Conservation (phyloP, 2,113 vertebrate species). For the Chrysemys picta region DNA sequence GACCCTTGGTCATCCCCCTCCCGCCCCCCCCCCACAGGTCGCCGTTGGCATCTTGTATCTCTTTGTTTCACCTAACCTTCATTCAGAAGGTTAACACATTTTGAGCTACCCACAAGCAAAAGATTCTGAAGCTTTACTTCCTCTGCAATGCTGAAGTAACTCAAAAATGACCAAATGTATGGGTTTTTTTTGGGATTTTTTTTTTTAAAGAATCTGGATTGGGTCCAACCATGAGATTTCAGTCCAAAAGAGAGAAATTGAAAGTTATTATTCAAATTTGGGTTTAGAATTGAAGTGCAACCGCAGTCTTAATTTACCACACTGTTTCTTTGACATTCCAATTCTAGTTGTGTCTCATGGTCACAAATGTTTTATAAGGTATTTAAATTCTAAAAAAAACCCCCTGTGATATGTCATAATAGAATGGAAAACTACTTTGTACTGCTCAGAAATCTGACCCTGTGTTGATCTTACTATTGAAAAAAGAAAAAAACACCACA, state of each 20-base stretch:
- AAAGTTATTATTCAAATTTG: neutral
- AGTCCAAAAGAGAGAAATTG: neutral
- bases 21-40: accelerated
- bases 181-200: too few species aligned
- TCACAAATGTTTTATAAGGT: neutral
- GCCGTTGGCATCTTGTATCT: neutral
- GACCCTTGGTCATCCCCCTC: too few species aligned
- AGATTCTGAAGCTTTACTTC: neutral
- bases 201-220: neutral
- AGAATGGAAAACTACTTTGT: neutral
- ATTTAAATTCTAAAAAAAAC: neutral
- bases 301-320: neutral
- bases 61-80: neutral
- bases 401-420: neutral
- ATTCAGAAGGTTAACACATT: neutral
- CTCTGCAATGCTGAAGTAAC: neutral
- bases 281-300: neutral
- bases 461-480: neutral
- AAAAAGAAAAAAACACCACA: neutral
- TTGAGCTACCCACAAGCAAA: neutral
- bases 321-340: neutral
- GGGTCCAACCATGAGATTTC: neutral
- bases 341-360: neutral
- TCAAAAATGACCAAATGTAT: neutral
- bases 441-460: neutral